Evolutionary conservation across 2,797 vertebrate genomes (phyloP), one percentile per base, ranked within the genome.

Genomic region (Artibeus lituratus): DNA sequence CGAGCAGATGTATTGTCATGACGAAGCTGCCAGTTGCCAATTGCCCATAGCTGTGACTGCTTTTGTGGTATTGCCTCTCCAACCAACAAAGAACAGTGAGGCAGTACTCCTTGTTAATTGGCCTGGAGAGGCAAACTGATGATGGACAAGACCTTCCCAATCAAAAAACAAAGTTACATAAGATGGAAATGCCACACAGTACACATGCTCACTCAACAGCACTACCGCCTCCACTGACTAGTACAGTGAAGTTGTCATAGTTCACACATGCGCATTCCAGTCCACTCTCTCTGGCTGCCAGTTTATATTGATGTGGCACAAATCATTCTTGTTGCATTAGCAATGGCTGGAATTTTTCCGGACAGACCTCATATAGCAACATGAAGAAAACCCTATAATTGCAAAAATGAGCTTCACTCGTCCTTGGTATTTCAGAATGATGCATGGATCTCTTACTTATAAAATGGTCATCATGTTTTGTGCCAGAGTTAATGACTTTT

Each of bases 401-500:
- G 89, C 55, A 53, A 39, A 67, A n/a, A 16, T 4, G 4, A 96
- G 42, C 5, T 29, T 76, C 32, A 37, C 73, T 91, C 65, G 65
- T 93, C 72, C 42, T 94, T 69, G 47, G 55, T 37, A 81, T 90
- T 86, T 10, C 59, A 84, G n/a, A 93, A 90, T 19, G 35, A 76
- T 76, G 29, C 44, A 70, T 70, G 19, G 7, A 73, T 81, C 47
- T 87, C 51, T 55, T 84, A 69, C 84, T 80, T 57, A 73, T 90
- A 81, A 93, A 80, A 74, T 83, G 51, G 3, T 44, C n/a, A 9
- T 94, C 62, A 59, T 80, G 0, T 96, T 0, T 3, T 62, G 16
- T 84, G 65, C 70, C 94, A 87, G 9, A 47, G 19, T 97, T 96
- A 97, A 92, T 94, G 72, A 84, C 76, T 97, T 39, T 2, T 49